Evolutionary conservation across 2,797 vertebrate species (phyloP), one percentile per base, ranked within the genome.

Genomic region (Onychomys leucogaster): DNA sequence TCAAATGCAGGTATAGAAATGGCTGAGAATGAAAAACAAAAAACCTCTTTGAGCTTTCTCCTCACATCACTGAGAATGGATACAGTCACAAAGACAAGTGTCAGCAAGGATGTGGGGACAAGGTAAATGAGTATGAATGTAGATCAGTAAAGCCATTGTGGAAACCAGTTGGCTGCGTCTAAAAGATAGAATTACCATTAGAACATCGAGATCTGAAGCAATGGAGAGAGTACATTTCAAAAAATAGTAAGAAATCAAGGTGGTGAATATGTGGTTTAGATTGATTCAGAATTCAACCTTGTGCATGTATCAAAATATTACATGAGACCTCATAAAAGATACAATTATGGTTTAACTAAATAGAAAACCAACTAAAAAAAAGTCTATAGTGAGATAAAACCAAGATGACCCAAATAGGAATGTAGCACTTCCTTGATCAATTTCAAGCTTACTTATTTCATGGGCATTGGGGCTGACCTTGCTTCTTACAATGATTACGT

Each of bases 401-500:
- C 14, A 85, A 80, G 46, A 75, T 37, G 1, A 67, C 12, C 34
- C 25, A 73, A 25, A 5, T 23, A 92, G 43, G 77, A 88, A 92
- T 9, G 25, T 55, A 21, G 55, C 49, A 5, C 49, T 84, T 77
- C 16, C 52, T 96, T 27, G 41, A 16, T 84, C 14, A 61, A 23
- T 65, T 77, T 88, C 32, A 27, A 29, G 23, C n/a, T 86, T 76
- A 61, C 29, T 85, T 85, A 57, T 92, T 92, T 88, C 41, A 55
- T 12, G 77, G 90, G 12, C 71, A 4, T 12, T 96, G n/a, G 21
- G 59, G 21, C 32, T 81, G 49, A 84, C 59, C 76, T 90, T 57
- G 34, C 29, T 95, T n/a, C 34, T 96, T 55, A 59, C 85, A 88
- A 82, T 57, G 11, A 21, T 91, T 83, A 71, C 19, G 37, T 90